Conservation (phyloP, 2,797 vertebrate genomes). For the Sebastes aleutianus region DNA sequence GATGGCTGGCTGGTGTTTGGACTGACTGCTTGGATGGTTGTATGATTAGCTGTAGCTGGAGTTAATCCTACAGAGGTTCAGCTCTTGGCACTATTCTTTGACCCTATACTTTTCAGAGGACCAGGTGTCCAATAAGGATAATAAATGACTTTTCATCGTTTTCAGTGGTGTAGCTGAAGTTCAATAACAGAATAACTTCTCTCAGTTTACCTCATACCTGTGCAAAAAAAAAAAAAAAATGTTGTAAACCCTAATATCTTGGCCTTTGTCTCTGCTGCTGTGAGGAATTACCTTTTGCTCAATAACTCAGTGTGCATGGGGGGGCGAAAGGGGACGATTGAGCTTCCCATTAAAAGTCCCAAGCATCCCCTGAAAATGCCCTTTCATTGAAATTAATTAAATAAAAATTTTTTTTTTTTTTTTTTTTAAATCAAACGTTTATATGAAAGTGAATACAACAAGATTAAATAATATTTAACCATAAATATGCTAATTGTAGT, state of each 20-base stretch:
- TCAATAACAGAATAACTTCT: neutral
- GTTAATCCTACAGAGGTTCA: neutral
- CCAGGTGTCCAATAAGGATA: neutral
- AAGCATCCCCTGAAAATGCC: no score
- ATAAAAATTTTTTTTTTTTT: no score
- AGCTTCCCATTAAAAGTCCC: no score
- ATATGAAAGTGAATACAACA: no score
- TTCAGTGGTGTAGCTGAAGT: neutral
- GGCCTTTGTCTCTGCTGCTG: neutral
- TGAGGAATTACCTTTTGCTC: neutral
- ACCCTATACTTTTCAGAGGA: neutral
- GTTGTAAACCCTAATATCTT: neutral
- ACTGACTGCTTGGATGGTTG: neutral
- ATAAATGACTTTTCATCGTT: neutral
- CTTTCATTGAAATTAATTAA: no score
- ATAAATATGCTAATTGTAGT: neutral
- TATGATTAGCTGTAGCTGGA: neutral
- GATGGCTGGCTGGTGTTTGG: neutral
- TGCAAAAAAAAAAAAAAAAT: neutral
- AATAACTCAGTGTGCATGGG: no score
- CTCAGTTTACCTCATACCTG: neutral
- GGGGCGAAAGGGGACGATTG: no score
- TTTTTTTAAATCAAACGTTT: no score
- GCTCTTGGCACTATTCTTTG: neutral
- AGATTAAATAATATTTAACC: neutral